Evolutionary conservation across 2,888 invertebrate genomes (phyloP).

Genomic region (Notodonta dromedarius): DNA sequence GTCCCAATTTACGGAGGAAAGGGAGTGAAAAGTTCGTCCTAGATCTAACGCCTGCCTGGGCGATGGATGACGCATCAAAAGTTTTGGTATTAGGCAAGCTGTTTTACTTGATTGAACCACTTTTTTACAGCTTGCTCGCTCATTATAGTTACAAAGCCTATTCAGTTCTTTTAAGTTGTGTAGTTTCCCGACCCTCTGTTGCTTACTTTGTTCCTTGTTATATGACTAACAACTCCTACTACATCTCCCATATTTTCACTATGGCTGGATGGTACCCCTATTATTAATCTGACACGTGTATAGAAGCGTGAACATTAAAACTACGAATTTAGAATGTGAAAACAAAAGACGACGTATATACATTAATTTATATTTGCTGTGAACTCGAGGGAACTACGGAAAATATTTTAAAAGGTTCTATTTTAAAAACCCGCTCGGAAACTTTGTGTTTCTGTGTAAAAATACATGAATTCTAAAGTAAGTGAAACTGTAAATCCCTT

Average conservation of each 20-base stretch:
- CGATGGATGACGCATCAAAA: conserved; percentile 28
- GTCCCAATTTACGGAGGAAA: conserved; percentile 21
- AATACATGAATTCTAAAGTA: conserved; percentile 34
- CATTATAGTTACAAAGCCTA: conserved; percentile 29
- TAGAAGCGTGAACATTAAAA: conserved; percentile 7
- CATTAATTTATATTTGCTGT: conserved; percentile 14
- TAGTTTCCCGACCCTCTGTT: background rate
- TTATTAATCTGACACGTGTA: conserved; percentile 7
- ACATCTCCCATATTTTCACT: background rate
- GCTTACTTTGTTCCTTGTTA: background rate
- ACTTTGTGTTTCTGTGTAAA: conserved; percentile 27
- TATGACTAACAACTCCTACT: background rate
- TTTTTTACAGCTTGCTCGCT: conserved; percentile 30
- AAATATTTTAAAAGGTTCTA: conserved; percentile 34
- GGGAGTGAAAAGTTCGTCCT: conserved; percentile 16
- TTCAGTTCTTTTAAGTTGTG: conserved; percentile 34
- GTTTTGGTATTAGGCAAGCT: conserved; percentile 21
- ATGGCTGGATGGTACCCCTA: conserved; percentile 17
- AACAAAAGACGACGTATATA: conserved; percentile 7
- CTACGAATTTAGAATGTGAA: conserved; percentile 8
- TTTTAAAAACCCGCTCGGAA: conserved; percentile 34
- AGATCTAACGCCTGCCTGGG: conserved; percentile 26
- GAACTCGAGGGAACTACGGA: conserved; percentile 17
- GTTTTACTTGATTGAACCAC: conserved; percentile 39
- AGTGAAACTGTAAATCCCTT: conserved; percentile 35